phyloP scores from a whole-genome alignment of 2,888 invertebrate genomes.

The Amphipyra berbera region DNA sequence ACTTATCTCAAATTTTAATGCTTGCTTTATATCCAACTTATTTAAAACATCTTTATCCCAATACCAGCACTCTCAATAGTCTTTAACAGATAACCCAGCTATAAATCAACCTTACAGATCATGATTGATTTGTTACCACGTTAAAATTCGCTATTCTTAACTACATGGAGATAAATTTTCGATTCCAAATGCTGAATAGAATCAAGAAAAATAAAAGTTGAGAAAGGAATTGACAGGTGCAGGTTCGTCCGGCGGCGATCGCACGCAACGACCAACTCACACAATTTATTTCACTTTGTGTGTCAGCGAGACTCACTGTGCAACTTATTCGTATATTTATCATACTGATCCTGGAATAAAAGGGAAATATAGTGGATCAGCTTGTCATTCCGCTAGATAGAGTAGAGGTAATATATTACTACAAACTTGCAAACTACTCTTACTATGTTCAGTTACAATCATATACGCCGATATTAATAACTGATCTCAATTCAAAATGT shows the following conservation, averaged over 20 bases:
- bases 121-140: conserved; percentile 52
- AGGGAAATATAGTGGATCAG: conserved; percentile 12
- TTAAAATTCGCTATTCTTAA: conserved; percentile 45
- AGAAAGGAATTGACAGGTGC: conserved; percentile 68
- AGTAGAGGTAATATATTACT: background rate
- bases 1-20: background rate
- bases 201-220: conserved; percentile 64
- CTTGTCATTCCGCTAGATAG: conserved; percentile 12
- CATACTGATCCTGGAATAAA: conserved; percentile 34
- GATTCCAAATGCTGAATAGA: conserved; percentile 52
- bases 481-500: no score
- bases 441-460: no score
- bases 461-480: no score
- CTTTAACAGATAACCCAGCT: conserved; percentile 37
- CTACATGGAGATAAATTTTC: conserved; percentile 47
- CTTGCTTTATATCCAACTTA: conserved; percentile 16
- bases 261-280: conserved; percentile 70
- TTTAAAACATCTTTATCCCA: conserved; percentile 28
- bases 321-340: conserved; percentile 44
- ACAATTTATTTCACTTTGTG: conserved; percentile 80
- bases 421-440: no score
- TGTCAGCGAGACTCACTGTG: conserved; percentile 61
- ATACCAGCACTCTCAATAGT: conserved; percentile 42
- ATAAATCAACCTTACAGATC: conserved; percentile 27
- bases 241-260: conserved; percentile 59